Evolutionary conservation across 30 jellyfish, hydroid and myxozoan species (phyloP), one percentile per base, ranked within the genome.

Genomic region (Nemopilema nomurai): DNA sequence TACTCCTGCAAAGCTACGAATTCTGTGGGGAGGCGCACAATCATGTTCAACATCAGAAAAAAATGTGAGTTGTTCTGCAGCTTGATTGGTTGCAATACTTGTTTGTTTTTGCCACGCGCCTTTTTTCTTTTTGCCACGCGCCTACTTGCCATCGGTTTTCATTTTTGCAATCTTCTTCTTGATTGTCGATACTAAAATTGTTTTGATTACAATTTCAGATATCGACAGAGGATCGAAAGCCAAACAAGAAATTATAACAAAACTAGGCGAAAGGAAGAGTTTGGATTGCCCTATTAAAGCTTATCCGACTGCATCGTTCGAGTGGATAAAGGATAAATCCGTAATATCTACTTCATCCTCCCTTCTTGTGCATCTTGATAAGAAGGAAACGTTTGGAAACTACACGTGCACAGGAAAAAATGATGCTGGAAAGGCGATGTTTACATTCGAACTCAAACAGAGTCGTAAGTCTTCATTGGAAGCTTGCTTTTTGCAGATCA

Each of bases 401-500:
- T 85, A 85, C 66, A 30, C 88, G 4, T 85, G 94, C 69, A n/a
- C 49, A 28, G 88, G 78, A 20, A 75, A 74, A 62, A 85, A 85
- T 64, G 30, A 51, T 20, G 94, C 94, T 26, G 94, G 94, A 24
- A 53, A 65, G 71, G 77, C 74, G 25, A 31, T 41, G 41, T 21
- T 74, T 23, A 0, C 62, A 18, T 74, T 84, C 78, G 18, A 62
- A 28, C 51, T 81, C 51, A 50, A 70, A 27, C 69, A 81, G 52
- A 24, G 28, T 3, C 74, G 90, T 70, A 81, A 80, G 76, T 27
- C 26, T 25, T 13, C n/a, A n/a, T n/a, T n/a, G n/a, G n/a, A n/a
- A n/a, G n/a, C n/a, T n/a, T n/a, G n/a, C n/a, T n/a, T n/a, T n/a
- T n/a, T n/a, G n/a, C n/a, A n/a, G n/a, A n/a, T n/a, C n/a, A n/a